Percentiles rank a stretch among this genome's conserved stretches.
phyloP scores from a whole-genome alignment of 2,113 vertebrate species.

The Chaetodon trifascialis region DNA sequence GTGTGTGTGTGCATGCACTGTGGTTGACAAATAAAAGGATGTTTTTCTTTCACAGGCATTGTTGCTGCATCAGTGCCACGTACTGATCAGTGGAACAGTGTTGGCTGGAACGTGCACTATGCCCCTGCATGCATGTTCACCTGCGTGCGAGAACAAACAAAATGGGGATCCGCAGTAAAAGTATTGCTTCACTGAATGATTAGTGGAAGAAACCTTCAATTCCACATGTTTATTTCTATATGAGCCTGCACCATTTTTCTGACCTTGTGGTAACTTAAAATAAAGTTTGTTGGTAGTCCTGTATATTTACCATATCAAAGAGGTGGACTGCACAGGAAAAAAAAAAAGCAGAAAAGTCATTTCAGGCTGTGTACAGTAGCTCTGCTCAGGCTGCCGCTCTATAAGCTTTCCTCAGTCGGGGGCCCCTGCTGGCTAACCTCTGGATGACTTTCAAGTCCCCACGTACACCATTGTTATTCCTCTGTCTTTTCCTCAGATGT shows the following conservation, averaged over 20 bases:
- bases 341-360: conserved; percentile 6
- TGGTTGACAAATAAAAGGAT: no score
- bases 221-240: not conserved
- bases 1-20: no score
- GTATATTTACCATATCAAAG: not conserved
- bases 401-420: conserved; percentile 28
- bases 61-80: not conserved
- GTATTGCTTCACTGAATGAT: not conserved
- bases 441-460: conserved; percentile 70
- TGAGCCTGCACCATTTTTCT: not conserved
- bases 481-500: conserved; percentile 51
- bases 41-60: not conserved
- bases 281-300: not conserved
- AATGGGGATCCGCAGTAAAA: no score
- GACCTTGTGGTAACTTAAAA: not conserved
- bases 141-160: no score
- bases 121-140: no score
- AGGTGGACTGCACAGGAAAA: not conserved
- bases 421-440: conserved; percentile 63
- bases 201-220: not conserved
- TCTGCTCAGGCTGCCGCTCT: conserved; percentile 10
- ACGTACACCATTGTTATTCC: conserved; percentile 54
- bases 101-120: not conserved
- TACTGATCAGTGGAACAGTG: not conserved
- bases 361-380: conserved; percentile 19